Evolutionary conservation across 1,140 invertebrate genomes (phyloP).

Genomic region (Micrasema longulum): DNA sequence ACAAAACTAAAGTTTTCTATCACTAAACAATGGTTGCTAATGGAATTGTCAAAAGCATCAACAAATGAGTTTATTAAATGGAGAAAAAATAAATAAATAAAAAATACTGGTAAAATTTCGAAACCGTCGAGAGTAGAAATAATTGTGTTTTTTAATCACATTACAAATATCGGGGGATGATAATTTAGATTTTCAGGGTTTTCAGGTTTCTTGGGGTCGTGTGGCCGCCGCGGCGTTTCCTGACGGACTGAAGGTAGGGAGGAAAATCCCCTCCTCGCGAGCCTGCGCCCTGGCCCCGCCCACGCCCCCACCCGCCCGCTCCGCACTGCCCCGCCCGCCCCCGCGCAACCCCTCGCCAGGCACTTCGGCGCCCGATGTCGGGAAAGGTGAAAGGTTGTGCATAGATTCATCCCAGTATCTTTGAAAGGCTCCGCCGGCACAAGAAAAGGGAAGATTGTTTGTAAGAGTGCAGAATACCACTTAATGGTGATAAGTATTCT

Average conservation of each 20-base stretch:
- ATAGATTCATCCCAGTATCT: conserved; percentile 23
- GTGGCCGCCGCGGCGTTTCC: conserved; percentile 31
- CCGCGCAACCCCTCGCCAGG: not conserved
- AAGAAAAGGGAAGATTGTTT: not conserved
- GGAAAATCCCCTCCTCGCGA: not conserved
- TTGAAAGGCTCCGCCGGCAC: not conserved
- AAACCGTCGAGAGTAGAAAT: not conserved
- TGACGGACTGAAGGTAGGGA: conserved; percentile 22
- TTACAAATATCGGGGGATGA: conserved; percentile 7
- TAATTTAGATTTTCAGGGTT: not conserved
- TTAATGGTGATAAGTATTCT: too few species aligned
- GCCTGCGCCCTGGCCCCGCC: not conserved
- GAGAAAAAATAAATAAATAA: conserved; percentile 19
- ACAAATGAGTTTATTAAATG: not conserved
- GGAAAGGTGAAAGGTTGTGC: conserved; percentile 7
- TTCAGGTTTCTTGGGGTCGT: conserved; percentile 14
- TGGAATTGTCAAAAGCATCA: conserved; percentile 9
- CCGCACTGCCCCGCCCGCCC: not conserved
- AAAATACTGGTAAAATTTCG: not conserved
- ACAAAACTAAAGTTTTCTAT: conserved; percentile 16
- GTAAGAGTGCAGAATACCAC: not conserved
- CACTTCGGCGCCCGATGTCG: not conserved
- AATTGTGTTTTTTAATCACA: conserved; percentile 23
- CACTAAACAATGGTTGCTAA: conserved; percentile 10
- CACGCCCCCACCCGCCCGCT: not conserved